Conservation (phyloP, 2,888 invertebrate species). For the Acanthococcus lagerstroemiae region DNA sequence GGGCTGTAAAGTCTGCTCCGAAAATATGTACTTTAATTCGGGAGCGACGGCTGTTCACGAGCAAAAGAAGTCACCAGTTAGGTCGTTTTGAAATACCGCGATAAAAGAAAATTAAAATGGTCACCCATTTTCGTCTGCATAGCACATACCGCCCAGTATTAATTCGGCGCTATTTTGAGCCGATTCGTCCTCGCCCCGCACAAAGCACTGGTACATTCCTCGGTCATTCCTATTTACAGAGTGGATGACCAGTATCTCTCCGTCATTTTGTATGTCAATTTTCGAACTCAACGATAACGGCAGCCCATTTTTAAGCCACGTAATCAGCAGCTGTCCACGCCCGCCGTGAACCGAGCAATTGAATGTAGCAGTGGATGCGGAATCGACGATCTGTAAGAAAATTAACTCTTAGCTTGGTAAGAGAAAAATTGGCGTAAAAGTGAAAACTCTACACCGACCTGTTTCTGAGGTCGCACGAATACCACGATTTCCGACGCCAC, state of each 20-base stretch:
- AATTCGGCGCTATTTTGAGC: conserved; percentile 73
- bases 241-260: conserved; percentile 42
- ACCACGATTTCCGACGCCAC: conserved; percentile 65
- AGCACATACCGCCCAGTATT: conserved; percentile 60
- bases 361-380: conserved; percentile 69
- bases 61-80: no score
- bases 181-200: conserved; percentile 59
- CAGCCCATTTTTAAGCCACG: conserved; percentile 47
- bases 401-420: no score
- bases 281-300: conserved; percentile 42
- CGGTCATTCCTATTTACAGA: conserved; percentile 66
- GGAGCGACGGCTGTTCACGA: conserved; percentile 60
- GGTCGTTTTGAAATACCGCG: no score
- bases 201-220: conserved; percentile 87
- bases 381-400: conserved; percentile 60
- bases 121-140: background rate
- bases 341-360: conserved; percentile 76
- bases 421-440: no score
- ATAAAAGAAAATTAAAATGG: no score
- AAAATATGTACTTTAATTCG: conserved; percentile 72
- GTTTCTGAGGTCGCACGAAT: conserved; percentile 64
- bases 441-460: no score
- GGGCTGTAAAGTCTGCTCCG: conserved; percentile 50
- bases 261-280: conserved; percentile 41
- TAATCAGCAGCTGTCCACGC: conserved; percentile 42